Conservation (phyloP, 2,113 vertebrate species). For the Polypterus senegalus region DNA sequence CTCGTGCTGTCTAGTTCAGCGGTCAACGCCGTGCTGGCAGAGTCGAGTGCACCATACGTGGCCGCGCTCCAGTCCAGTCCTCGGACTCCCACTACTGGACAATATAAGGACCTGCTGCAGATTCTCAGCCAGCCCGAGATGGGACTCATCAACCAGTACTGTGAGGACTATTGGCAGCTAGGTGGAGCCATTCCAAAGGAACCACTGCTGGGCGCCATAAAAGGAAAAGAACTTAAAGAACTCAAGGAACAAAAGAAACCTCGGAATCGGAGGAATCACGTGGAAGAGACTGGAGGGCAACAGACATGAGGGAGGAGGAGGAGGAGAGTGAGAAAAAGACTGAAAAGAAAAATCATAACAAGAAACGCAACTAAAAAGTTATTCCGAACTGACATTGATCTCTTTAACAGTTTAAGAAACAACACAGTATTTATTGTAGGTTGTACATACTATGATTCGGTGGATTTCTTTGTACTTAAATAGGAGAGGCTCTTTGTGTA, state of each 20-base stretch:
- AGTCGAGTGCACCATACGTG: constrained; percentile 42
- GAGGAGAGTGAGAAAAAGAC: constrained; percentile 37
- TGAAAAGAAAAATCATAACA: constrained; percentile 16
- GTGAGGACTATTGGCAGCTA: constrained; percentile 90
- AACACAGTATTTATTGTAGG: constrained; percentile 81
- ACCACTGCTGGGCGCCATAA: constrained; percentile 50
- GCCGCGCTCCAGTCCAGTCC: constrained; percentile 42
- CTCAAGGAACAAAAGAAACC: constrained; percentile 88
- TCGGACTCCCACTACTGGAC: constrained; percentile 55
- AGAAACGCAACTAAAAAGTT: constrained; percentile 24
- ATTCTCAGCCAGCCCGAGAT: constrained; percentile 90
- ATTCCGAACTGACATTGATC: constrained; percentile 27
- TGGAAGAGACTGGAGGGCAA: constrained; percentile 54
- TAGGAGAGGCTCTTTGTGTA: constrained; percentile 56
- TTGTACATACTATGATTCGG: constrained; percentile 70
- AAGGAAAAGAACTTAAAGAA: constrained; percentile 63
- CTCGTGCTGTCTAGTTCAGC: constrained; percentile 75
- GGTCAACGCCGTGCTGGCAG: constrained; percentile 72
- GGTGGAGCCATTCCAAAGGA: constrained; percentile 55
- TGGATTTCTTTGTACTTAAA: constrained; percentile 63
- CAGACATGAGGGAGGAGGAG: constrained; percentile 66
- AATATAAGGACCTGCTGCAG: constrained; percentile 90
- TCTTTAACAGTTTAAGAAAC: constrained; percentile 36
- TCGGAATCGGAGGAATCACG: constrained; percentile 87
- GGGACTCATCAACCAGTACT: constrained; percentile 96